These are phyloP conservation scores for Aythya baeri DNA, from an alignment of 2,113 vertebrate species.

Conservation along the genomic window DNA sequence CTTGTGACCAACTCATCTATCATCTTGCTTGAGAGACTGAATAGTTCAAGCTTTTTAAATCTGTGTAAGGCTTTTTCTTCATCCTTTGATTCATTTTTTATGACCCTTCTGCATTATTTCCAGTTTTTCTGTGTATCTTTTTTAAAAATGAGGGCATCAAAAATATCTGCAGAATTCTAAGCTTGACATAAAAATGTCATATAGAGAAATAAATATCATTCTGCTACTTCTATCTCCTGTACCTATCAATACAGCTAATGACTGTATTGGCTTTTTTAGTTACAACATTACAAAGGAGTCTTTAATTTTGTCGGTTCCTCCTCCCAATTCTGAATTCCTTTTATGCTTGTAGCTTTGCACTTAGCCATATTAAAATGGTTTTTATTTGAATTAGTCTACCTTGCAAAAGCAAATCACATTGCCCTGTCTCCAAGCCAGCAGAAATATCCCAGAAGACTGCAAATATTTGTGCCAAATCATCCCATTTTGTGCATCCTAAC, in stretches of 20 bases:
- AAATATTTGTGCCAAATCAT: neutral
- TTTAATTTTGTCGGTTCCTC: neutral
- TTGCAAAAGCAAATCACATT: neutral
- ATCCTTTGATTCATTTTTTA: neutral
- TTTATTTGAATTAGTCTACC: neutral
- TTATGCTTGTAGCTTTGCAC: neutral
- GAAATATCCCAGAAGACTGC: neutral
- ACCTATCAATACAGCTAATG: neutral
- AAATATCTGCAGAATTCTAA: neutral
- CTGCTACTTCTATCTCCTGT: neutral
- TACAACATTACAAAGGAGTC: neutral
- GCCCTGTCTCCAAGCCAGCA: neutral
- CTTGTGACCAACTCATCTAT: neutral
- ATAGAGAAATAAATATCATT: neutral
- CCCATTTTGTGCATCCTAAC: neutral
- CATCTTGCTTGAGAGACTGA: neutral
- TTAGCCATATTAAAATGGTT: neutral
- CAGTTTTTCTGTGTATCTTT: neutral
- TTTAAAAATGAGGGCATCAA: neutral
- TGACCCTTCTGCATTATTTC: neutral
- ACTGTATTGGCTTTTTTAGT: neutral
- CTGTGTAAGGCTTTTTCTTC: neutral
- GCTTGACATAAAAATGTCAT: neutral
- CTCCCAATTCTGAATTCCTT: neutral
- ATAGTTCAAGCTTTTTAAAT: neutral